phyloP scores from a whole-genome alignment of 2,888 invertebrate genomes.

The Netelia melanura region DNA sequence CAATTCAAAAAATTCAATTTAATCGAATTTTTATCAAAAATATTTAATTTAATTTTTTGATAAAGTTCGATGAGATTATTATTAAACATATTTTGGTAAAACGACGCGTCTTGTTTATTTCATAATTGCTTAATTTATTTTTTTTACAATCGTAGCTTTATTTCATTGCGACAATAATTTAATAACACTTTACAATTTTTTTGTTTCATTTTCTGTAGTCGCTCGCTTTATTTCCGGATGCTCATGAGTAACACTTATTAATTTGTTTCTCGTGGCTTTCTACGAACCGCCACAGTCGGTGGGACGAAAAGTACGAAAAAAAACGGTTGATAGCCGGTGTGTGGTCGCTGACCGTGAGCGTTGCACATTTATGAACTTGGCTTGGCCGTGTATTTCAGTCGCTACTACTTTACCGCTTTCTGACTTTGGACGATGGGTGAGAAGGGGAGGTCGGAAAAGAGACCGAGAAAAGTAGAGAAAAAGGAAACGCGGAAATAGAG shows the following conservation, averaged over 20 bases:
- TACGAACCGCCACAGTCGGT: conserved; percentile 67
- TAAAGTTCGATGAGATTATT: too few relatives aligned
- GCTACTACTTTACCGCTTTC: conserved; percentile 77
- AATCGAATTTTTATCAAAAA: too few relatives aligned
- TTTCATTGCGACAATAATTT: too few relatives aligned
- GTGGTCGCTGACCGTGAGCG: conserved; percentile 50
- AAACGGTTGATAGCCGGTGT: conserved; percentile 48
- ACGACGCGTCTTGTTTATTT: too few relatives aligned
- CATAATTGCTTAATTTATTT: too few relatives aligned
- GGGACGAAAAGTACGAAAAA: conserved; percentile 36
- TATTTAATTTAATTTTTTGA: too few relatives aligned
- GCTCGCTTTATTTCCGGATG: not conserved
- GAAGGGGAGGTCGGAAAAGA: conserved; percentile 25
- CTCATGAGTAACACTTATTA: conserved; percentile 46
- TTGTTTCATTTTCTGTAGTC: too few relatives aligned
- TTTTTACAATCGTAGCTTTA: too few relatives aligned
- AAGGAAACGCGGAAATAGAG: not conserved
- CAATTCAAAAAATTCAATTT: too few relatives aligned
- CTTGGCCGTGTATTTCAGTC: conserved; percentile 75
- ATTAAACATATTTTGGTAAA: too few relatives aligned
- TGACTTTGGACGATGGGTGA: conserved; percentile 41
- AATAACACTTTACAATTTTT: too few relatives aligned
- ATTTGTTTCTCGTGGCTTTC: conserved; percentile 66
- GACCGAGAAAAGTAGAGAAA: not conserved
- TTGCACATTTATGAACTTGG: conserved; percentile 77